A percentile compares a stretch with the other conserved stretches of the same genome.
Evolutionary conservation across 2,113 vertebrate species (phyloP).

Genomic region (Petromus typicus): DNA sequence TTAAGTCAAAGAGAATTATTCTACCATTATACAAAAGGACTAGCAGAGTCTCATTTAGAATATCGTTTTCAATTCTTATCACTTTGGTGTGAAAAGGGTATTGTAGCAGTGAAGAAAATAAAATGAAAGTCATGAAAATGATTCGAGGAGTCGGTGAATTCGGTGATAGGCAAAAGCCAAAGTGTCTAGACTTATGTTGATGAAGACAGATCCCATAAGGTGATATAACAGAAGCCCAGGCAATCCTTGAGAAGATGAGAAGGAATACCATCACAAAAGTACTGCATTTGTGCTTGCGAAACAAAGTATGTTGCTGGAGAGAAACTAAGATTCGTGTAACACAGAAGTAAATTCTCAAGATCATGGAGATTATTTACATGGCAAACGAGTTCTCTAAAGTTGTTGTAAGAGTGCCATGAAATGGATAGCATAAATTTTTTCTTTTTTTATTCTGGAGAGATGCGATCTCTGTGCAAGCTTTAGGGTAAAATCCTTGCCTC

Average conservation of each 20-base stretch:
- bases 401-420: not conserved
- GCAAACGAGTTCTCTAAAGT: not conserved
- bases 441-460: not conserved
- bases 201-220: constrained; percentile 48
- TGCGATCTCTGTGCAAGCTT: not conserved
- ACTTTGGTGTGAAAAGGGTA: constrained; percentile 62
- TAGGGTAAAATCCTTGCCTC: not conserved
- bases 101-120: constrained; percentile 33
- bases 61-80: constrained; percentile 73
- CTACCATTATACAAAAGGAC: constrained; percentile 56
- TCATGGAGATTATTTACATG: constrained; percentile 55
- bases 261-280: constrained; percentile 34
- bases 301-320: constrained; percentile 57
- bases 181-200: constrained; percentile 62
- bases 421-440: not conserved
- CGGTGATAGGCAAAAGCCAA: constrained; percentile 49
- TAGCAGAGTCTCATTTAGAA: constrained; percentile 53
- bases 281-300: constrained; percentile 69
- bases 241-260: constrained; percentile 58
- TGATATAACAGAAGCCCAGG: constrained; percentile 35
- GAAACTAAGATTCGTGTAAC: constrained; percentile 74
- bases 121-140: constrained; percentile 61
- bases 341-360: constrained; percentile 46
- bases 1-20: constrained; percentile 74
- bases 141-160: not conserved